Conservation (phyloP, 2,888 invertebrate genomes). For the Agapostemon virescens region DNA sequence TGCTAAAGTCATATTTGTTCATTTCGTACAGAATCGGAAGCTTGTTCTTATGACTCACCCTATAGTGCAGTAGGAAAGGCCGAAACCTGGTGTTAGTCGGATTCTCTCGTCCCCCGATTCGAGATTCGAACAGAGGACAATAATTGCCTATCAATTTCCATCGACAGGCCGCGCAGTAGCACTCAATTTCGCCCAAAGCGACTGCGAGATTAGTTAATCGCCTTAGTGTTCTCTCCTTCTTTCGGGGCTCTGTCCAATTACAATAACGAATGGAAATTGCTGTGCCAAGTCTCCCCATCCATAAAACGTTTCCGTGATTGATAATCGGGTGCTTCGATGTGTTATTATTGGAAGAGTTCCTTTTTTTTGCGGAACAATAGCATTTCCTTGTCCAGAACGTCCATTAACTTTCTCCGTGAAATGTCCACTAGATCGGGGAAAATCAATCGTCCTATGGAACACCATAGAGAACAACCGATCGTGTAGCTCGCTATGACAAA, state of each 20-base stretch:
- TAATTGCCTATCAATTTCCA: slow-evolving; percentile 49
- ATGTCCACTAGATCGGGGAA: neutral
- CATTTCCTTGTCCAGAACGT: slow-evolving; percentile 32
- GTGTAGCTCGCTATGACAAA: neutral
- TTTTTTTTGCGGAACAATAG: slow-evolving; percentile 1
- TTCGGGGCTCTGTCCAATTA: slow-evolving; percentile 22
- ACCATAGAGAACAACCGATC: neutral
- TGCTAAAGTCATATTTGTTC: too few species aligned
- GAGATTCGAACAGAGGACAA: slow-evolving; percentile 33
- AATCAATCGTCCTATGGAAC: neutral
- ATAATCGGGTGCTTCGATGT: slow-evolving; percentile 20
- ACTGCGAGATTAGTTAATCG: slow-evolving; percentile 33
- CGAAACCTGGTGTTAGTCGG: neutral
- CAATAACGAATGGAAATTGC: slow-evolving; percentile 32
- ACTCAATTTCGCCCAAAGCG: slow-evolving; percentile 34
- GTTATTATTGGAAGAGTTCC: neutral
- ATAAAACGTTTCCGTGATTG: slow-evolving; percentile 26
- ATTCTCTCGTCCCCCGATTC: slow-evolving; percentile 43
- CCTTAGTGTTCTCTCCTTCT: slow-evolving; percentile 13
- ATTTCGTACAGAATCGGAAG: too few species aligned
- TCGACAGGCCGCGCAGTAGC: slow-evolving; percentile 6
- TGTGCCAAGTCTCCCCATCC: neutral
- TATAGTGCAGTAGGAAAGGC: neutral
- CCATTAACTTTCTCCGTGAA: slow-evolving; percentile 20
- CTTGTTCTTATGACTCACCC: neutral